phyloP scores from a whole-genome alignment of 1,140 invertebrate species.

The Drosophila pallidifrons region DNA sequence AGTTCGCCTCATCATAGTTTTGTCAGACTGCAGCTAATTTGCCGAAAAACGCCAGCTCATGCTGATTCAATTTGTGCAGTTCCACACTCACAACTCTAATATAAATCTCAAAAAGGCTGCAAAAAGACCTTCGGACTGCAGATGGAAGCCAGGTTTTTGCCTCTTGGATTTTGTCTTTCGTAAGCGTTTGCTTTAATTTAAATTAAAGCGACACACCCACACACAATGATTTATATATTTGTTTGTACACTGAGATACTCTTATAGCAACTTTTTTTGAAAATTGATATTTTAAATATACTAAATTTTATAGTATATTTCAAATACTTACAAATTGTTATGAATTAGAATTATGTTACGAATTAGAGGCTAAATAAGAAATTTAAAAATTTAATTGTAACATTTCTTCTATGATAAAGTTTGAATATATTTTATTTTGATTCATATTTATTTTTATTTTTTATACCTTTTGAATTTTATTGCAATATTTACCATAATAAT shows the following conservation, averaged over 20 bases:
- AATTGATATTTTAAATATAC: neutral
- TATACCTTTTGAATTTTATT: no score
- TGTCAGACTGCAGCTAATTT: slow-evolving; percentile 43
- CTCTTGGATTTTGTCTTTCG: slow-evolving; percentile 36
- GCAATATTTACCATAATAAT: no score
- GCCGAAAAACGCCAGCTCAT: slow-evolving; percentile 46
- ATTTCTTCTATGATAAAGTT: no score
- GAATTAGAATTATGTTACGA: no score
- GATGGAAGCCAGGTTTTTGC: slow-evolving; percentile 1
- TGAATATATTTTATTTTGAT: no score
- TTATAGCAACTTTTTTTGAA: neutral
- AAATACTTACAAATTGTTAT: no score
- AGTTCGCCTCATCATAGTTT: neutral
- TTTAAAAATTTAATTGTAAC: no score
- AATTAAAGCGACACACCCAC: slow-evolving; percentile 53
- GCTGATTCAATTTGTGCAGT: slow-evolving; percentile 47
- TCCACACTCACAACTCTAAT: slow-evolving; percentile 2
- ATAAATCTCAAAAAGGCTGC: slow-evolving; percentile 14
- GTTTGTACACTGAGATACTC: neutral
- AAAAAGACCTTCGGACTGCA: slow-evolving; percentile 51
- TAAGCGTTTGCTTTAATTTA: slow-evolving; percentile 57
- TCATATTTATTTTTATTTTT: no score
- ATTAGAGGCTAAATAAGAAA: no score
- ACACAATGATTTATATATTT: slow-evolving; percentile 4
- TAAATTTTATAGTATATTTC: no score